Percentiles rank a stretch among this genome's conserved stretches.
Evolutionary conservation across 2,888 invertebrate species (phyloP).

Genomic region (Coelopa pilipes): DNA sequence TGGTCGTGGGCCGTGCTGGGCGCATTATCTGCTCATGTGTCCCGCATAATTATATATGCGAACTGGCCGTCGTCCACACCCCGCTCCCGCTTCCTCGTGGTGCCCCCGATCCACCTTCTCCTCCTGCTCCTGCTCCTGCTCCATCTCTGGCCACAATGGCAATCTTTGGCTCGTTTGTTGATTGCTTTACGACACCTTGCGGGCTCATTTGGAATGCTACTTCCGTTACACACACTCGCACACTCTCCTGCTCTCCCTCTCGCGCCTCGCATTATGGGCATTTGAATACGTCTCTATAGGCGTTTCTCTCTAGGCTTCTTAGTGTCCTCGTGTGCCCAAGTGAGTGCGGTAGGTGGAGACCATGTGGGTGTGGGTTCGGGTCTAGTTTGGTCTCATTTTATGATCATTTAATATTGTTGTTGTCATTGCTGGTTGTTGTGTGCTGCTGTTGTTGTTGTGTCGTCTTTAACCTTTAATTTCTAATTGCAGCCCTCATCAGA

Average conservation of each 20-base stretch:
- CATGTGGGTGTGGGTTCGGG: slow-evolving; percentile 9
- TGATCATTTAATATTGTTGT: slow-evolving; percentile 31
- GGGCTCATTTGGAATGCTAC: slow-evolving; percentile 57
- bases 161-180: slow-evolving; percentile 56
- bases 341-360: not conserved
- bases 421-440: not conserved
- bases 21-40: slow-evolving; percentile 38
- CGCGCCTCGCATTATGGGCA: not conserved
- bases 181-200: slow-evolving; percentile 62
- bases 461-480: slow-evolving; percentile 54
- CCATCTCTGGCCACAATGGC: slow-evolving; percentile 44
- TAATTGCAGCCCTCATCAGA: slow-evolving; percentile 43
- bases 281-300: slow-evolving; percentile 11
- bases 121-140: not conserved
- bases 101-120: slow-evolving; percentile 37
- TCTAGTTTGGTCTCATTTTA: slow-evolving; percentile 38
- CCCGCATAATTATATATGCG: slow-evolving; percentile 48
- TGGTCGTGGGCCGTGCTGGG: too few relatives aligned
- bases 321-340: not conserved
- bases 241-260: slow-evolving; percentile 6
- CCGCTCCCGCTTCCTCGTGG: slow-evolving; percentile 7
- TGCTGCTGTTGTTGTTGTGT: slow-evolving; percentile 34
- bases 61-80: slow-evolving; percentile 33
- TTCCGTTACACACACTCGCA: slow-evolving; percentile 41
- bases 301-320: too few relatives aligned